Percentiles rank a stretch among this genome's conserved stretches.
Evolutionary conservation across 2,113 vertebrate genomes (phyloP).

Genomic region (Cromileptes altivelis): DNA sequence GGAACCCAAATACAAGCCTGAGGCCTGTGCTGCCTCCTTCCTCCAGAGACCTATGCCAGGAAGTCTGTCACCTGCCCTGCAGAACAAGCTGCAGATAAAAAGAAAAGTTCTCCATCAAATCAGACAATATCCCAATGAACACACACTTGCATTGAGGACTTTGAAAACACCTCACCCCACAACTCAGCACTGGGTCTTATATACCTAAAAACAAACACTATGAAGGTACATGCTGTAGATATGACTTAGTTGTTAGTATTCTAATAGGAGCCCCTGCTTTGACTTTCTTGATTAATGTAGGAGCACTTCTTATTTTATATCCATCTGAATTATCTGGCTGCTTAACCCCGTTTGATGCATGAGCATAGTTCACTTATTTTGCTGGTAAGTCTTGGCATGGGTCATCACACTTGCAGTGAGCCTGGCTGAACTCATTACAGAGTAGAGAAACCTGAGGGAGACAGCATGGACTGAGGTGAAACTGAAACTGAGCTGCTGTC

Average conservation of each 20-base stretch:
- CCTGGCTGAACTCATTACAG: constrained; percentile 62
- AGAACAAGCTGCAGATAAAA: constrained; percentile 30
- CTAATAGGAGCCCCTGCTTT: neutral
- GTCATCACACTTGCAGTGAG: constrained; percentile 51
- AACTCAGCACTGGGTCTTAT: neutral
- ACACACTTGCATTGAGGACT: neutral
- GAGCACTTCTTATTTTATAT: neutral
- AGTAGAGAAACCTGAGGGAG: constrained; percentile 54
- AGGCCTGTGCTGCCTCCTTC: constrained; percentile 14
- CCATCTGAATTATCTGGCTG: constrained; percentile 4
- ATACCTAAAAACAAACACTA: neutral
- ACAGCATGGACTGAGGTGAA: constrained; percentile 48
- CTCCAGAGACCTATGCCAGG: constrained; percentile 16
- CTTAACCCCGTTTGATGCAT: constrained; percentile 46
- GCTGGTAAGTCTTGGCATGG: constrained; percentile 20
- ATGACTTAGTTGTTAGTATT: neutral
- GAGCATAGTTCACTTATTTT: constrained; percentile 52
- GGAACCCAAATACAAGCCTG: constrained; percentile 42
- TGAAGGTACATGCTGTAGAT: neutral
- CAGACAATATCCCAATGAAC: neutral
- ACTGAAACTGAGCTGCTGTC: constrained; percentile 68
- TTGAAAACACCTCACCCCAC: neutral
- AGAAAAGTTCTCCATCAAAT: constrained; percentile 9
- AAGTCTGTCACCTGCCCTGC: constrained; percentile 4
- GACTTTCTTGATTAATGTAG: neutral